These are phyloP conservation scores for Autographa pulchrina DNA, from an alignment of 2,888 invertebrate genomes.

Conservation along the genomic window DNA sequence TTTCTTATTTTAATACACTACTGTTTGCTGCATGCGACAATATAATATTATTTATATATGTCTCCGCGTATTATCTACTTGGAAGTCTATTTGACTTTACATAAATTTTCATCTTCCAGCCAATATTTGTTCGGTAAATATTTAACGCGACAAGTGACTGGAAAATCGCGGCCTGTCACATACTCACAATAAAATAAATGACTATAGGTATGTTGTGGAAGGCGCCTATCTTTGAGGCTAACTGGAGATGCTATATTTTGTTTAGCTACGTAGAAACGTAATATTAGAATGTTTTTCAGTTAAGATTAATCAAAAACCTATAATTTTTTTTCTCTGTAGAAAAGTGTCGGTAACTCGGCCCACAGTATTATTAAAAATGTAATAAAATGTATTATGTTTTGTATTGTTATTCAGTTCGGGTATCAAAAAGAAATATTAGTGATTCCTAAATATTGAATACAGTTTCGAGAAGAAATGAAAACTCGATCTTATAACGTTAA, in stretches of 20 bases:
- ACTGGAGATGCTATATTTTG: conserved; percentile 8
- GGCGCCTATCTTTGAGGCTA: neutral
- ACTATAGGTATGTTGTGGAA: neutral
- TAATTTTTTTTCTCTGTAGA: too few relatives aligned
- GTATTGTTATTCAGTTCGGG: too few relatives aligned
- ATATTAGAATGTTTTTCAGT: neutral
- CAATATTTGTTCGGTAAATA: conserved; percentile 68
- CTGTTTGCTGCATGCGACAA: conserved; percentile 30
- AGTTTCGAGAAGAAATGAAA: too few relatives aligned
- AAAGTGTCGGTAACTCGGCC: too few relatives aligned
- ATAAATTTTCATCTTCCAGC: conserved; percentile 59
- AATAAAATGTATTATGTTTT: too few relatives aligned
- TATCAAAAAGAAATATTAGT: too few relatives aligned
- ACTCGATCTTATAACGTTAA: too few relatives aligned
- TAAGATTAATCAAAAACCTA: neutral
- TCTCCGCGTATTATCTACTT: conserved; percentile 31
- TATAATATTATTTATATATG: conserved; percentile 33
- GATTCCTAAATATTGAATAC: too few relatives aligned
- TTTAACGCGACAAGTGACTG: conserved; percentile 54
- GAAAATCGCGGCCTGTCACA: conserved; percentile 44
- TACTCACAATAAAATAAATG: conserved; percentile 6
- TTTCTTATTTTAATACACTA: conserved; percentile 40
- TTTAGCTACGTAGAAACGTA: neutral
- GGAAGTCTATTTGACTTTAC: conserved; percentile 48
- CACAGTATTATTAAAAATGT: too few relatives aligned